phyloP scores from a whole-genome alignment of 2,113 vertebrate genomes.

The Myodes glareolus region DNA sequence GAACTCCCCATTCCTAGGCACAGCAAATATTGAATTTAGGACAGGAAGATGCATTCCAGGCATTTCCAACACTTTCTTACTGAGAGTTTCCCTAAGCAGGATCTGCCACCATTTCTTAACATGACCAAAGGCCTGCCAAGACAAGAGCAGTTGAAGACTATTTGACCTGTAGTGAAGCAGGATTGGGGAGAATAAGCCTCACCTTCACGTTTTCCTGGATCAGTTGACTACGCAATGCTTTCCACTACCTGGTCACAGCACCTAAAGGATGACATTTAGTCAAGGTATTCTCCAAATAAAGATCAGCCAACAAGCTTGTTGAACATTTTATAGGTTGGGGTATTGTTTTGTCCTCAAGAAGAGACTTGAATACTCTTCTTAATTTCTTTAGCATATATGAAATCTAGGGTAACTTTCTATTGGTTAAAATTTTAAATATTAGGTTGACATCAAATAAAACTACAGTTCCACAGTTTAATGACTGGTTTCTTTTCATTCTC shows the following conservation, averaged over 20 bases:
- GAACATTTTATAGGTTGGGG: background rate
- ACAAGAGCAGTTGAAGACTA: background rate
- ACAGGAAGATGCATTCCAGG: background rate
- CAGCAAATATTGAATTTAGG: background rate
- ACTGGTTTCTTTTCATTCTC: background rate
- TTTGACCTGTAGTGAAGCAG: background rate
- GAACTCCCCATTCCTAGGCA: background rate
- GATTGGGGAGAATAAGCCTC: background rate
- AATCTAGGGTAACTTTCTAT: background rate
- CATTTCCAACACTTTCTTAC: background rate
- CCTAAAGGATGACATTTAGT: background rate
- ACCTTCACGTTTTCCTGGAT: background rate
- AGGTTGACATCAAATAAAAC: background rate
- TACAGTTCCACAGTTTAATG: background rate
- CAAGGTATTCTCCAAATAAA: background rate
- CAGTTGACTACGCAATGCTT: background rate
- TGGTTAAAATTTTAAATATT: conserved; percentile 24
- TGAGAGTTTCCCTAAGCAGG: background rate
- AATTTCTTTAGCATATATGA: conserved; percentile 3
- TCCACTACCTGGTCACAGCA: background rate
- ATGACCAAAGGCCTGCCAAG: background rate
- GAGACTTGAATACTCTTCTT: background rate
- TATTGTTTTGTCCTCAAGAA: background rate
- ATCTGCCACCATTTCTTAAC: background rate
- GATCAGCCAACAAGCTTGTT: background rate